Evolutionary conservation across 1,140 invertebrate species (phyloP).

Genomic region (Bombus picipes): DNA sequence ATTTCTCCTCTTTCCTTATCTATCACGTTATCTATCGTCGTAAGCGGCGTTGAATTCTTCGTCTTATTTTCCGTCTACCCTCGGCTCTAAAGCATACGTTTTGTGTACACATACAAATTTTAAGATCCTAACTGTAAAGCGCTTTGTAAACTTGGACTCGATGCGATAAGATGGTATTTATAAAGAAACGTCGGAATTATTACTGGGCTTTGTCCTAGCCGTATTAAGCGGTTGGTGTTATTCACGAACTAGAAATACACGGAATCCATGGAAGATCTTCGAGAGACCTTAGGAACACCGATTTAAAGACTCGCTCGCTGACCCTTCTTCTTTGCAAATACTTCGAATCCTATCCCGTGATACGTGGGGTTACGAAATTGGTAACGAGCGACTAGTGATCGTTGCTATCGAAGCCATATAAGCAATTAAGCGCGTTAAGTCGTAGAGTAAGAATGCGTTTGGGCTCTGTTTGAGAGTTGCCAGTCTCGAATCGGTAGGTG

Average conservation of each 20-base stretch:
- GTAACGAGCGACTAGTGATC: constrained; percentile 10
- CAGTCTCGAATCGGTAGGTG: neutral
- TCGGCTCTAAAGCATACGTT: no score
- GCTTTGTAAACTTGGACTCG: no score
- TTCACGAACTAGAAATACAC: constrained; percentile 9
- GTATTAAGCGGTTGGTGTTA: neutral
- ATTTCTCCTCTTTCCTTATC: neutral
- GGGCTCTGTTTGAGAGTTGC: neutral
- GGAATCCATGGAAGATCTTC: neutral
- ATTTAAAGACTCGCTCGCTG: no score
- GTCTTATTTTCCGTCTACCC: no score
- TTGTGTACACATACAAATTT: neutral
- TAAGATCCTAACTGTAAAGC: neutral
- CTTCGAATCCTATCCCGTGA: no score
- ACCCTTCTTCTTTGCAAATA: no score
- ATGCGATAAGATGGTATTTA: no score
- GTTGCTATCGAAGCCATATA: constrained; percentile 23
- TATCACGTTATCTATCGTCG: neutral
- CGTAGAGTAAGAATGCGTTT: neutral
- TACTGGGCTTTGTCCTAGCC: neutral
- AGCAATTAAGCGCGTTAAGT: constrained; percentile 62
- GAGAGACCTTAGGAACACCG: constrained; percentile 3
- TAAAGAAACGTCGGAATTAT: neutral
- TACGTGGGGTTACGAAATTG: neutral
- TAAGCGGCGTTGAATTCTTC: no score